These are phyloP conservation scores for Nymphicus hollandicus DNA, from an alignment of 2,113 vertebrate species.

Conservation along the genomic window DNA sequence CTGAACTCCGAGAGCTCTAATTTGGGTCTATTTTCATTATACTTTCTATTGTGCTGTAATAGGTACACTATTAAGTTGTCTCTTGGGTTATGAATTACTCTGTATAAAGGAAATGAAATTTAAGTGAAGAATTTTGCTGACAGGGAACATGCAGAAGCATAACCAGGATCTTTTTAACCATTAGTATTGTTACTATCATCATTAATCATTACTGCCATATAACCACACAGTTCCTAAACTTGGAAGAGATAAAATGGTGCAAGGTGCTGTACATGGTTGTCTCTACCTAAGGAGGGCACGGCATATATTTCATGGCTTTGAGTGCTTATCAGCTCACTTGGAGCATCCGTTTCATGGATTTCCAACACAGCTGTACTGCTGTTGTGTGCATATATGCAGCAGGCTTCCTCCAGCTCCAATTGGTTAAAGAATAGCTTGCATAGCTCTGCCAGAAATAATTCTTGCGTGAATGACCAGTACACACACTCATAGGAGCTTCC, in stretches of 20 bases:
- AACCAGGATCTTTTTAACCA: background rate
- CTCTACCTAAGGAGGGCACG: background rate
- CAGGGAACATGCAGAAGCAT: background rate
- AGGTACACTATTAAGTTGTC: background rate
- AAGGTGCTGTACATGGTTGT: background rate
- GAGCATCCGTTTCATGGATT: background rate
- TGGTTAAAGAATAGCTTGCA: background rate
- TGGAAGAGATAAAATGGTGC: fast-evolving
- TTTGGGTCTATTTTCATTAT: background rate
- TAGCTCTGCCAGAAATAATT: background rate
- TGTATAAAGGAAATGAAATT: background rate
- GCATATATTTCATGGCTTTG: background rate
- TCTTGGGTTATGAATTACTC: background rate
- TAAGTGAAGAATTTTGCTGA: background rate
- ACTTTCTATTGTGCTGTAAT: background rate
- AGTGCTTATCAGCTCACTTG: background rate
- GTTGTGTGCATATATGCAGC: background rate
- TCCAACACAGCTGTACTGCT: background rate
- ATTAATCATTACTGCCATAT: background rate
- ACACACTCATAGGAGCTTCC: background rate
- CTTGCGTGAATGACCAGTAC: background rate
- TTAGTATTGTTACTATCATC: background rate
- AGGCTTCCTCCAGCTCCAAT: background rate
- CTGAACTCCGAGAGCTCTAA: background rate
- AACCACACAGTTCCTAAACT: background rate